Conservation (phyloP, 2,888 invertebrate species). For the Cephus sareptanus region DNA sequence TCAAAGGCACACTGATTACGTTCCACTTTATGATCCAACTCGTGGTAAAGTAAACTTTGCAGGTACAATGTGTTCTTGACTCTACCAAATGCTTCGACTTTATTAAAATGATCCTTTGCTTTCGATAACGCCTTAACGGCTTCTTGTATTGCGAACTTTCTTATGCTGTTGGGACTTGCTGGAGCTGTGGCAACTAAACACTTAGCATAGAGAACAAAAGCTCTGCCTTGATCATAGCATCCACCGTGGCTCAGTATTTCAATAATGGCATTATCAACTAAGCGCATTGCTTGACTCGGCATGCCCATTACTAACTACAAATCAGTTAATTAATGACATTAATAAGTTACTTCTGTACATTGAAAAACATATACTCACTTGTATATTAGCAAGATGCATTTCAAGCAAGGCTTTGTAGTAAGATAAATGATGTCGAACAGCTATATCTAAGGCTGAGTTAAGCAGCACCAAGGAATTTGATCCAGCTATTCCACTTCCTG, state of each 20-base stretch:
- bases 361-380: slow-evolving; percentile 57
- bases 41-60: slow-evolving; percentile 75
- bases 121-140: slow-evolving; percentile 74
- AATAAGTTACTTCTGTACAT: neutral
- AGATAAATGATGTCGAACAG: slow-evolving; percentile 80
- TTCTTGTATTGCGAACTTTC: slow-evolving; percentile 69
- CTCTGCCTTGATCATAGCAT: slow-evolving; percentile 82
- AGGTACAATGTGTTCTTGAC: slow-evolving; percentile 80
- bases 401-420: slow-evolving; percentile 80
- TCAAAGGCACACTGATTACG: slow-evolving; percentile 86
- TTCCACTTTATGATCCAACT: slow-evolving; percentile 76
- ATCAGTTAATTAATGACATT: neutral
- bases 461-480: slow-evolving; percentile 69
- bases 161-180: slow-evolving; percentile 64
- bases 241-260: slow-evolving; percentile 84
- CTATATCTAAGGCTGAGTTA: slow-evolving; percentile 79
- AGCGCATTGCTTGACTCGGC: slow-evolving; percentile 78
- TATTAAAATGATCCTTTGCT: slow-evolving; percentile 77
- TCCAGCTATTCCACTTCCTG: slow-evolving; percentile 69
- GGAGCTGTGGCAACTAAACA: slow-evolving; percentile 79
- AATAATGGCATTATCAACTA: slow-evolving; percentile 78
- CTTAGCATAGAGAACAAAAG: slow-evolving; percentile 80
- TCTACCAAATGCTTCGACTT: slow-evolving; percentile 81
- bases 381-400: slow-evolving; percentile 83
- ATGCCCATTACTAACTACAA: slow-evolving; percentile 78